Evolutionary conservation across 2,888 invertebrate genomes (phyloP).

Genomic region (Tortrix viridana): DNA sequence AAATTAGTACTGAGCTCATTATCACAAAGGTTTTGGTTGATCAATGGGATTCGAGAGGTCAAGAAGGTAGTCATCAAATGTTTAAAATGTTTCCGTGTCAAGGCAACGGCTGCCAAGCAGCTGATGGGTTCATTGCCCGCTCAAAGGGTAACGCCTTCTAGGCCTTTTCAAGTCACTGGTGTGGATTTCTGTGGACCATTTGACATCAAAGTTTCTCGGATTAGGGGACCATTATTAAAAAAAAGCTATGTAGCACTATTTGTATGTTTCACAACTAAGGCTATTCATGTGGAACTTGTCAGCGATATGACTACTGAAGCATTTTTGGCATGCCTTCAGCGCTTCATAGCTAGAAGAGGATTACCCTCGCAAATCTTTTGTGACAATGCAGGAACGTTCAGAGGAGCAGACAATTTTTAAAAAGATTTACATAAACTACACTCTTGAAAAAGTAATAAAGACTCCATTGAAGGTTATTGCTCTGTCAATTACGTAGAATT

Average conservation of each 20-base stretch:
- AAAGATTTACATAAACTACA: constrained; percentile 12
- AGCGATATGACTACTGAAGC: too few species aligned
- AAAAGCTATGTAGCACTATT: too few species aligned
- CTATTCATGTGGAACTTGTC: too few species aligned
- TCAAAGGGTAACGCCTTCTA: neutral
- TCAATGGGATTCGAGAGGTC: neutral
- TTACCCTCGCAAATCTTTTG: constrained; percentile 6
- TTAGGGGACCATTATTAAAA: too few species aligned
- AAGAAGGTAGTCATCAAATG: neutral
- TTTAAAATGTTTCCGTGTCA: neutral
- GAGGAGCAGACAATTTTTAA: constrained; percentile 6
- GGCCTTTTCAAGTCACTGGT: too few species aligned
- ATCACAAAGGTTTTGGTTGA: neutral
- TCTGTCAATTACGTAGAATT: neutral
- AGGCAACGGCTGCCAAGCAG: too few species aligned
- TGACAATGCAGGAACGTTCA: constrained; percentile 12
- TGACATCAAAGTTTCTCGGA: too few species aligned
- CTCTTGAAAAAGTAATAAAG: neutral
- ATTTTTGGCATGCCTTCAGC: neutral
- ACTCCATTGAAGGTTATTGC: neutral
- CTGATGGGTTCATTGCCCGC: too few species aligned
- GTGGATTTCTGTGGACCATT: too few species aligned
- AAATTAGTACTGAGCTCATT: neutral
- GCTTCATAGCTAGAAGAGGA: constrained; percentile 11
- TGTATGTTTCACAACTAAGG: too few species aligned